A percentile compares a stretch with the other conserved stretches of the same genome.
Conservation (phyloP, 2,888 invertebrate species). For the Troilus luridus region DNA sequence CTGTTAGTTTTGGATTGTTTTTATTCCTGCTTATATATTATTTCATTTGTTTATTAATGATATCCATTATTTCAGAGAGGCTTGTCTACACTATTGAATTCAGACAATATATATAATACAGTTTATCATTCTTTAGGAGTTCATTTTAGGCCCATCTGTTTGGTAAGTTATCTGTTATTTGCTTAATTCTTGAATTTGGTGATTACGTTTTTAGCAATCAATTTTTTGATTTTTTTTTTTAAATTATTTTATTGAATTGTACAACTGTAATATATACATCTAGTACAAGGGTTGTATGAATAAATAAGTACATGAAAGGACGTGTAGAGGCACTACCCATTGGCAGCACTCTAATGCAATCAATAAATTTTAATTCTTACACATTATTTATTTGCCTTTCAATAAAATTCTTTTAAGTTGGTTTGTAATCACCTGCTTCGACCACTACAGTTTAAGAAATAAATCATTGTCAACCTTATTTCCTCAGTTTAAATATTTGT, state of each 20-base stretch:
- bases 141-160: constrained; percentile 85
- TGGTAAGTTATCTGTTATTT: constrained; percentile 67
- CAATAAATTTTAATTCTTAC: not conserved
- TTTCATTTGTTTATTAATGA: not conserved
- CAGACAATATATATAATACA: constrained; percentile 91
- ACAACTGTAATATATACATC: too few species aligned
- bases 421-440: not conserved
- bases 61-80: constrained; percentile 75
- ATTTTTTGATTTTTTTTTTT: too few species aligned
- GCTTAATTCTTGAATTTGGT: not conserved
- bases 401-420: not conserved
- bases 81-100: constrained; percentile 88
- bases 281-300: too few species aligned
- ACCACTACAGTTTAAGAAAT: not conserved
- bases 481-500: not conserved
- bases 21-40: constrained; percentile 39
- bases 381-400: not conserved
- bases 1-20: constrained; percentile 4
- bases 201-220: not conserved
- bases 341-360: too few species aligned
- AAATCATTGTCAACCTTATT: not conserved
- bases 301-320: too few species aligned
- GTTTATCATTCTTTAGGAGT: constrained; percentile 93
- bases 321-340: too few species aligned
- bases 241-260: too few species aligned